Evolutionary conservation across 2,113 vertebrate genomes (phyloP).

Genomic region (Pachypanchax playfairii): DNA sequence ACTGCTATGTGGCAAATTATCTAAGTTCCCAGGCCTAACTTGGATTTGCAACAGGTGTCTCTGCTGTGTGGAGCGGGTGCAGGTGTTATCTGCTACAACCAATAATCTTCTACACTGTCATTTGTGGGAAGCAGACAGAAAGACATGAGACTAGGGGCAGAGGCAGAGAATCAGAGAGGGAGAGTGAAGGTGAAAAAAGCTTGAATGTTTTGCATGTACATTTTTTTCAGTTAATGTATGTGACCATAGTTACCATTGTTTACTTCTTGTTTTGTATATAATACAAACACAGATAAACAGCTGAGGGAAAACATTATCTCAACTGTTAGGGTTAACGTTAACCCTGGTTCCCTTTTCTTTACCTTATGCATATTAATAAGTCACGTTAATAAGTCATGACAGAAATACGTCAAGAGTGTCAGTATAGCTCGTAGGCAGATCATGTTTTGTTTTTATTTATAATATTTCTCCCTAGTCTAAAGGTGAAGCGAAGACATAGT

Average conservation of each 20-base stretch:
- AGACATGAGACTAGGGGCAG: not conserved
- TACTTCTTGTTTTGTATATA: constrained; percentile 21
- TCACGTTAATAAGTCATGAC: constrained; percentile 1
- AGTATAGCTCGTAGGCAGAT: too few relatives aligned
- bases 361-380: not conserved
- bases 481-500: too few relatives aligned
- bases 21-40: constrained; percentile 39
- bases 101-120: constrained; percentile 57
- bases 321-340: constrained; percentile 4
- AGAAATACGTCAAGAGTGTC: not conserved
- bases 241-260: constrained; percentile 15
- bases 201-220: constrained; percentile 8
- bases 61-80: constrained; percentile 46
- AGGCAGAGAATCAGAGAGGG: constrained; percentile 3
- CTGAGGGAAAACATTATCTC: not conserved
- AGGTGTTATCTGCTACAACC: constrained; percentile 74
- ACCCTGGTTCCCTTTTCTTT: constrained; percentile 1
- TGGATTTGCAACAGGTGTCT: constrained; percentile 72
- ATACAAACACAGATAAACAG: constrained; percentile 23
- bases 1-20: constrained; percentile 3
- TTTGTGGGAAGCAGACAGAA: constrained; percentile 42
- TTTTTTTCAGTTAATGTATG: constrained; percentile 9
- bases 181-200: constrained; percentile 1
- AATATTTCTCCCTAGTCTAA: not conserved
- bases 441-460: not conserved